Conservation (phyloP, 2,797 vertebrate species). For the Semotilus atromaculatus region DNA sequence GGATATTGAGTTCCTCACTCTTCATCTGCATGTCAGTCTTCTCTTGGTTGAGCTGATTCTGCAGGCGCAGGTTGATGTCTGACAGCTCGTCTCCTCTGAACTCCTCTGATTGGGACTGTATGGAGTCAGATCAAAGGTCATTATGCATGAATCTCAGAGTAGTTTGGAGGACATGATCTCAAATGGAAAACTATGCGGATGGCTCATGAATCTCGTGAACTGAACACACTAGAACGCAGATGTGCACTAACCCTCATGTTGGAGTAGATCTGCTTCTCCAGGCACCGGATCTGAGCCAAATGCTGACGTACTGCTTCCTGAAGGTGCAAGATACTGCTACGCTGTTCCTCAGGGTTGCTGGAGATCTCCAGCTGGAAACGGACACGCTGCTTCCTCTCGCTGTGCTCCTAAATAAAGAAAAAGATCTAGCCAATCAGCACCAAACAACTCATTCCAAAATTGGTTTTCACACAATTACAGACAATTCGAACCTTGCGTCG, state of each 20-base stretch:
- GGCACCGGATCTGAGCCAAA: conserved; percentile 90
- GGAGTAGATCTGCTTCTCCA: conserved; percentile 98
- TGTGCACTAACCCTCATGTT: conserved; percentile 86
- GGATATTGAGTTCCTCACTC: conserved; percentile 97
- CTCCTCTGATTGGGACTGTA: conserved; percentile 89
- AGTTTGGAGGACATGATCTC: not conserved
- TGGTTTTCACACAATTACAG: not conserved
- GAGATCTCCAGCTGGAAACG: conserved; percentile 99
- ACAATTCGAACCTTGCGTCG: conserved; percentile 87
- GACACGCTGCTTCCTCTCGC: conserved; percentile 97
- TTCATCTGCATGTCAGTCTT: conserved; percentile 95
- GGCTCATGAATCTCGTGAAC: not conserved
- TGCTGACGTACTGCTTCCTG: conserved; percentile 96
- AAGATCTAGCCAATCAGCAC: not conserved
- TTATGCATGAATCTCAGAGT: not conserved
- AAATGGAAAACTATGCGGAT: not conserved
- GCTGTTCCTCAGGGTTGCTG: conserved; percentile 98
- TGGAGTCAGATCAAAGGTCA: conserved; percentile 8
- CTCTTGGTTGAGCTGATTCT: conserved; percentile 95
- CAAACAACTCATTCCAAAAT: not conserved
- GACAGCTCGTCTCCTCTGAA: conserved; percentile 83
- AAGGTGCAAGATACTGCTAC: conserved; percentile 95
- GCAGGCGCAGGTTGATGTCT: conserved; percentile 89
- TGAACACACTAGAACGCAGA: not conserved
- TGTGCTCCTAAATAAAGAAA: conserved; percentile 87